Percentiles rank a stretch among this genome's conserved stretches.
Conservation (phyloP, 1,140 invertebrate genomes). For the Monochamus saltuarius region DNA sequence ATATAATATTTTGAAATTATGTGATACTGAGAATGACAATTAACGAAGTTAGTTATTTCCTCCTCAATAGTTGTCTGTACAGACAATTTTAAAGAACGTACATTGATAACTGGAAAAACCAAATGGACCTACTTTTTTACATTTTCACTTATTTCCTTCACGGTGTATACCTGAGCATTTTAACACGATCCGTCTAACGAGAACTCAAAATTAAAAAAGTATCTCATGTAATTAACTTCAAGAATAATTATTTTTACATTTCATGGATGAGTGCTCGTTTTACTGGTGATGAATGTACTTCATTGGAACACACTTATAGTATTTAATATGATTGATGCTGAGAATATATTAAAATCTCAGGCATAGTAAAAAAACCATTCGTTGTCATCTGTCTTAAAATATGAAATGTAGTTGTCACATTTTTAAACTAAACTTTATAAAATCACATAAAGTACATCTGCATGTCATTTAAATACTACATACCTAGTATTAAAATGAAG, state of each 20-base stretch:
- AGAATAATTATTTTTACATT: neutral
- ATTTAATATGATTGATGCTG: constrained; percentile 10
- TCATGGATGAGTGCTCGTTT: constrained; percentile 5
- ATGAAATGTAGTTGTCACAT: constrained; percentile 12
- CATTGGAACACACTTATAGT: constrained; percentile 1
- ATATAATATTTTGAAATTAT: too few species aligned
- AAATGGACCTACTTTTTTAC: too few species aligned
- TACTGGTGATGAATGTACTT: constrained; percentile 5
- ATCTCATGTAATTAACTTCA: too few species aligned
- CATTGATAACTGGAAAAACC: too few species aligned
- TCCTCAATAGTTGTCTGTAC: too few species aligned
- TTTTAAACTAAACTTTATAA: constrained; percentile 10
- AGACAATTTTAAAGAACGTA: too few species aligned
- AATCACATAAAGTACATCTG: constrained; percentile 3
- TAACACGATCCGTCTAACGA: too few species aligned
- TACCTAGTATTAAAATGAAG: neutral
- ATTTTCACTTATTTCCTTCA: too few species aligned
- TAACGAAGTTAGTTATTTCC: too few species aligned
- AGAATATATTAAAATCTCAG: constrained; percentile 3
- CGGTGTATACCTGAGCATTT: too few species aligned
- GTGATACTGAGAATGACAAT: too few species aligned
- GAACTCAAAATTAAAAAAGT: too few species aligned
- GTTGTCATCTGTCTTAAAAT: constrained; percentile 9
- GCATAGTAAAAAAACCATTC: constrained; percentile 6
- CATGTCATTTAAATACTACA: constrained; percentile 4